Base-by-base conservation (phyloP, 1,140 invertebrate species). In the Drosophila kepulauana region DNA sequence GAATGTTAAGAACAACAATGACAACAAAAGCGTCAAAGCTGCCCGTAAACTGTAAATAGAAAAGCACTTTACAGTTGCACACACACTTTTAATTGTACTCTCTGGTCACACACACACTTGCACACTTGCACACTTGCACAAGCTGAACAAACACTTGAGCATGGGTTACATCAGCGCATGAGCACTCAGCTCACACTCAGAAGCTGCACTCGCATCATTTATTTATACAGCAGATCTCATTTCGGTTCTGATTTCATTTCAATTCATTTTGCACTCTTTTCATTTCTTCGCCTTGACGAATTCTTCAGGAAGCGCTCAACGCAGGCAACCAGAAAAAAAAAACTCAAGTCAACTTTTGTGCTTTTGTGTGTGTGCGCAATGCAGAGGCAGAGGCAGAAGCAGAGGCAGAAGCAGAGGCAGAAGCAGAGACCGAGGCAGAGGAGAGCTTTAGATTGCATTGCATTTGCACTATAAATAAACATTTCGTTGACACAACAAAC, bases 201-300 rank as follows among this genome's bases (percentile, higher is more conserved):
- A 59, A 33, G 11, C 35, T n/a, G 56, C 52, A 57, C 51, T 57
- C 66, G 58, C 72, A 71, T 74, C 76, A 72, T 86, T 88, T 88
- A 87, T 87, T 87, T 87, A 82, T 82, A 79, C 71, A 25, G 61
- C 80, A 88, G 84, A 87, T 87, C 84, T 82, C 77, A 79, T 87
- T 87, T 87, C 82, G 49, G 68, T 63, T 68, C 58, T 75, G 35
- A 87, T 86, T 86, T 87, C 65, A 69, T 81, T 65, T 66, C 48
- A 15, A 48, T 49, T 38, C 1, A 38, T 38, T 8, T 25, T 25
- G 20, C 20, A 25, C 20, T 25, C 20, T 25, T 25, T 25, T 33
- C 30, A 10, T 25, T 8, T 2, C n/a, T 5, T 64, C 13, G 56
- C 56, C 13, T 15, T 51, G 43, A 48, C 46, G 35, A 49, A 48